Conservation (phyloP, 2,113 vertebrate species). For the Salvator merianae region DNA sequence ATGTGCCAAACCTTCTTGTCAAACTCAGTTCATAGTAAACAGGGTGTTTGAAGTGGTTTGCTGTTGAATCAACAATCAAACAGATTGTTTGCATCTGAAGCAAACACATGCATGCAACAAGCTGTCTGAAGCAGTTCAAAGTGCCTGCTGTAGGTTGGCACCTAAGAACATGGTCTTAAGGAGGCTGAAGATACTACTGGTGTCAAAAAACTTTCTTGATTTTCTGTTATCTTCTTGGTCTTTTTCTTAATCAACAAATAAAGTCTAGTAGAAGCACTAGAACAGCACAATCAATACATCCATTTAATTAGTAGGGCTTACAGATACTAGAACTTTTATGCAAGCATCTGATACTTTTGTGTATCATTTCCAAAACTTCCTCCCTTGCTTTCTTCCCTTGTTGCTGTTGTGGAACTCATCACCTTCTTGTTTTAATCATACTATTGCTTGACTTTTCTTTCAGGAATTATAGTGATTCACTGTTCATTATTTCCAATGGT, state of each 20-base stretch:
- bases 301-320: not conserved
- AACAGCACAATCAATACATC: slow-evolving; percentile 3
- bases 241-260: not conserved
- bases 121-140: no score
- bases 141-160: no score
- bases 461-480: not conserved
- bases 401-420: not conserved
- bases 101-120: no score
- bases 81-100: no score
- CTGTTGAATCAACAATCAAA: no score
- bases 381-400: not conserved
- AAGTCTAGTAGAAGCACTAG: not conserved
- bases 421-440: not conserved
- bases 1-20: no score
- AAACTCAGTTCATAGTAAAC: no score
- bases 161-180: no score
- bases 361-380: not conserved
- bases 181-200: not conserved
- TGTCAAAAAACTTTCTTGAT: not conserved
- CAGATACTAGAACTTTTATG: slow-evolving; percentile 1
- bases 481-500: not conserved
- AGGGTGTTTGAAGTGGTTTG: no score
- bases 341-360: not conserved
- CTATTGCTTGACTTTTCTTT: not conserved
- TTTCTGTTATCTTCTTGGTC: no score